These are phyloP conservation scores for Periophthalmus magnuspinnatus DNA, from an alignment of 2,797 vertebrate species.

Conservation along the genomic window DNA sequence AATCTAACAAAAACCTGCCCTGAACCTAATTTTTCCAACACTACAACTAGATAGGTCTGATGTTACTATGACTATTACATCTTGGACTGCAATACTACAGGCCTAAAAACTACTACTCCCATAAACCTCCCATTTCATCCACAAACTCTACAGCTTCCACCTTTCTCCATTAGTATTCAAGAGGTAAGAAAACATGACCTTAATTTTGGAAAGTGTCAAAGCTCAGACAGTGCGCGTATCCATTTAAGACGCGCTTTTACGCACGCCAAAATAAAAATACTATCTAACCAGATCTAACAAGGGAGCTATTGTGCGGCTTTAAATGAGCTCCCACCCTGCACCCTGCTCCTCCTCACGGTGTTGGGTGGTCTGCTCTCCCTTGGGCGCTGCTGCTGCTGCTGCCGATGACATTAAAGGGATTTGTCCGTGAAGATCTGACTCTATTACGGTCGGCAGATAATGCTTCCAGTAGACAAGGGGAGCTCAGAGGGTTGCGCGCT, in stretches of 20 bases:
- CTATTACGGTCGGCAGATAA: constrained; percentile 70
- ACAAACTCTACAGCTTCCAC: constrained; percentile 53
- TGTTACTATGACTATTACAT: too few relatives aligned
- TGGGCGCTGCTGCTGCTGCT: constrained; percentile 41
- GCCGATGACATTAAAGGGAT: constrained; percentile 73
- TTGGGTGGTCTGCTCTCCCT: constrained; percentile 72
- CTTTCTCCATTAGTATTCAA: constrained; percentile 53
- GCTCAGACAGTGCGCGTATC: constrained; percentile 34
- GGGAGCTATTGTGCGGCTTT: constrained; percentile 74
- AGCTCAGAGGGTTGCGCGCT: constrained; percentile 61
- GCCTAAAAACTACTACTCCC: neutral
- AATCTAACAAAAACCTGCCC: too few relatives aligned
- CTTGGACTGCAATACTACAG: too few relatives aligned
- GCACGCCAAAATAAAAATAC: constrained; percentile 41
- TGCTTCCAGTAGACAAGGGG: constrained; percentile 47
- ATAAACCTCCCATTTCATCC: constrained; percentile 35
- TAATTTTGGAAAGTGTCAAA: constrained; percentile 72
- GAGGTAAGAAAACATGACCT: constrained; percentile 76
- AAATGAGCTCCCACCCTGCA: constrained; percentile 70
- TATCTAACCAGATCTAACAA: constrained; percentile 49
- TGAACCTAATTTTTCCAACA: too few relatives aligned
- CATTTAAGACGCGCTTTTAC: constrained; percentile 35
- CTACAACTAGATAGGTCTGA: too few relatives aligned
- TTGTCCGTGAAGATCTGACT: constrained; percentile 73
- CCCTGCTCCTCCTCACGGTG: constrained; percentile 59